These are phyloP conservation scores for Erinaceus europaeus DNA, from an alignment of 2,113 vertebrate genomes.

Conservation along the genomic window DNA sequence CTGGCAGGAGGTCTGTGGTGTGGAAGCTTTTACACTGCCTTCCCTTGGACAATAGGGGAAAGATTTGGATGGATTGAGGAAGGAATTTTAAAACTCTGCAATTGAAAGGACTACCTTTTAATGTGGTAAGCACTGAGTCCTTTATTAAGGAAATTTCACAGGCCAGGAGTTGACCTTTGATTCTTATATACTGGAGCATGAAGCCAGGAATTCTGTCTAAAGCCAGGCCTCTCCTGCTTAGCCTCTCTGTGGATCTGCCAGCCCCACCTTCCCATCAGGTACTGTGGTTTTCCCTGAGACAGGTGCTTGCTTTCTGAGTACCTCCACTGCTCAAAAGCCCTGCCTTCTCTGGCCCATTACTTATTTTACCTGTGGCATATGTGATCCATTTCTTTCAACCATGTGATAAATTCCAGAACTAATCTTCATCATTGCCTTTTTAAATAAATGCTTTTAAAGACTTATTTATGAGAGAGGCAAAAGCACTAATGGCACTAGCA, in stretches of 20 bases:
- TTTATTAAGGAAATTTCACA: background rate
- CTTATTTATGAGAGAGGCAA: no score
- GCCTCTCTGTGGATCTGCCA: background rate
- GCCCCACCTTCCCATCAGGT: background rate
- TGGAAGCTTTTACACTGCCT: background rate
- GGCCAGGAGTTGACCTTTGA: background rate
- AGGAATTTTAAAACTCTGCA: background rate
- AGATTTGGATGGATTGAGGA: background rate
- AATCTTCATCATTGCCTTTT: background rate
- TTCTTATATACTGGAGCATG: background rate
- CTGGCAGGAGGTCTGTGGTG: background rate
- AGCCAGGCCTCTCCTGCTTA: background rate
- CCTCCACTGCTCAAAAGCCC: background rate
- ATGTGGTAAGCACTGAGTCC: background rate
- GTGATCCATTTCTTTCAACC: background rate
- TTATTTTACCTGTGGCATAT: fast-evolving
- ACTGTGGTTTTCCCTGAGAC: background rate
- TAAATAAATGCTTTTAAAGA: no score
- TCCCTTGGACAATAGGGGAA: background rate
- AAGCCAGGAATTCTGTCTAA: background rate
- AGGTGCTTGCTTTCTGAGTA: fast-evolving
- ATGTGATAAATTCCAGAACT: background rate
- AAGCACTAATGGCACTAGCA: no score
- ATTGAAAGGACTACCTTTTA: background rate
- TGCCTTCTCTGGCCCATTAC: background rate